A percentile compares a stretch with the other conserved stretches of the same genome.
Conservation (phyloP, 2,797 vertebrate genomes). For the Ispidina picta region DNA sequence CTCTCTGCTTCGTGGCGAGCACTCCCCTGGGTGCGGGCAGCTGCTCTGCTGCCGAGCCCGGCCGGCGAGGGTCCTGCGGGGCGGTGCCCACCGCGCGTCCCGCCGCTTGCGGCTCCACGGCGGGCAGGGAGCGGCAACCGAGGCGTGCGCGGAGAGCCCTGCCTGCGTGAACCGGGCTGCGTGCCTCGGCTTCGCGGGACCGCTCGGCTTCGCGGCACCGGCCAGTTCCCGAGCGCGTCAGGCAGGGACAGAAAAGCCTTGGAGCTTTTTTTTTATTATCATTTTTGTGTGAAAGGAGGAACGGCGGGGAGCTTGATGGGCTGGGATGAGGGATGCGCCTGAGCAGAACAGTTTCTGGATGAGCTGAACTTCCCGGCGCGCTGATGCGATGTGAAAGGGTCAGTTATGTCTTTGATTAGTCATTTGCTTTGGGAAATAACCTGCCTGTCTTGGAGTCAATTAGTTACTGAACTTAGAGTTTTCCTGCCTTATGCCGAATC, state of each 20-base stretch:
- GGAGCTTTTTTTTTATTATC: not conserved
- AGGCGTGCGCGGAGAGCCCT: not conserved
- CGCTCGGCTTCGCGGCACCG: not conserved
- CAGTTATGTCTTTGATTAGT: not conserved
- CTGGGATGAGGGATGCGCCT: not conserved
- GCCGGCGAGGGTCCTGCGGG: not conserved
- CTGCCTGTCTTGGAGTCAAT: not conserved
- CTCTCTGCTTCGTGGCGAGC: slow-evolving; percentile 39
- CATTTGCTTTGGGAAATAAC: not conserved
- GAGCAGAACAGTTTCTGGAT: not conserved
- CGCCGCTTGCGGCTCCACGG: not conserved
- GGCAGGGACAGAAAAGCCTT: not conserved
- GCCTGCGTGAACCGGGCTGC: not conserved
- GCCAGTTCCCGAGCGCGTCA: not conserved
- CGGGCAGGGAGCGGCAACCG: not conserved
- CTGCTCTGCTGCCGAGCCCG: not conserved
- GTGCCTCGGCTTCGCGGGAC: not conserved
- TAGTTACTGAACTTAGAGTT: slow-evolving; percentile 7
- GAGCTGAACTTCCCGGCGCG: slow-evolving; percentile 6
- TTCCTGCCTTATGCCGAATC: not conserved
- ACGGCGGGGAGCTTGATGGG: not conserved
- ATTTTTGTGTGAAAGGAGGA: not conserved
- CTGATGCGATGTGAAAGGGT: not conserved
- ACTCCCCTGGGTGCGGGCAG: slow-evolving; percentile 53
- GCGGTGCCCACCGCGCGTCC: not conserved